Base-by-base conservation (phyloP, 2,113 vertebrate genomes). In the Sinocyclocheilus maitianheensis region DNA sequence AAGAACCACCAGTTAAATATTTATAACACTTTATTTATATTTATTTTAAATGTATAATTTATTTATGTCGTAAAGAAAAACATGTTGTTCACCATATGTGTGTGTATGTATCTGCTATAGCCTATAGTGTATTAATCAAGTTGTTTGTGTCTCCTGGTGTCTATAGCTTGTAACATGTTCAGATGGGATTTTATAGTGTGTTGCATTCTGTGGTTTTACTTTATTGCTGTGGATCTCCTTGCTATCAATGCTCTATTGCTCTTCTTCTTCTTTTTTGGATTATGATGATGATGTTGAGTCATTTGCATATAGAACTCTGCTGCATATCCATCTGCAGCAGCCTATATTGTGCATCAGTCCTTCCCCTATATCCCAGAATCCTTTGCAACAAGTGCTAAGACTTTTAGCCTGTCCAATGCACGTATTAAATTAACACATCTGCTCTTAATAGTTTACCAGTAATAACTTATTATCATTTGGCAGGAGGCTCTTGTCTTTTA, bases 301-400 rank as follows among this genome's bases (percentile, higher is more conserved):
- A 53, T 53, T 16, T 53, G 53, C 16, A 0, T 55, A 51, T 51
- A 51, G 0, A 51, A 13, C 48, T 51, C 0, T 51, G 48, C 10
- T 48, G 11, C 2, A 55, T 18, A 55, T 67, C 63, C 24, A 93
- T 94, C 91, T 94, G 93, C 88, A 89, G 65, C 85, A 85, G 82
- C 86, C 83, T 87, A 92, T 94, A 92, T 93, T 90, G 93, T 90
- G 92, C 92, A 89, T 92, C 92, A 93, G 92, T 92, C 89, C 89
- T 46, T 87, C 90, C 43, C 86, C 37, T 14, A 6, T 84, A 65
- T 92, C 91, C 90, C 91, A 89, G 85, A 71, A 90, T 91, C 91
- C 87, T 88, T 71, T 90, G 43, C 43, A 43, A 43, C 43, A 43
- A 43, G 43, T 43, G 86, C 71, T 87, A 24, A 37, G 77, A 85